Evolutionary conservation across 2,797 vertebrate genomes (phyloP), one percentile per base, ranked within the genome.

Genomic region (Scomberomorus guttatus): DNA sequence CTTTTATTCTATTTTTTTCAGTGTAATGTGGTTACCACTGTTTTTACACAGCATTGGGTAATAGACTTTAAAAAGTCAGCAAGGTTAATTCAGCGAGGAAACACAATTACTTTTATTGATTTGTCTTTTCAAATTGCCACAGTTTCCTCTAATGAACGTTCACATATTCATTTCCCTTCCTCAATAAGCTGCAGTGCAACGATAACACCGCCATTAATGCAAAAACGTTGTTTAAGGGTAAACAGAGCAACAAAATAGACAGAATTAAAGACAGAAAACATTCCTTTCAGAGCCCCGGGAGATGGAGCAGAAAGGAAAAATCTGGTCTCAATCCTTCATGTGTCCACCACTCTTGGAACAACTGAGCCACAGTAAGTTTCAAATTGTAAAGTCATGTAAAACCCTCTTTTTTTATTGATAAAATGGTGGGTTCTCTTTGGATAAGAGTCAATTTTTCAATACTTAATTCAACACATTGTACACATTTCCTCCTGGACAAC

Each of bases 271-370:
- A n/a, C n/a, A n/a, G n/a, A n/a, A n/a, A n/a, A n/a, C n/a, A 82
- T 79, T 83, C 27, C 66, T 90, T 86, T 72, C 84, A 94, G 93
- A 91, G 59, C 67, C 65, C 22, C n/a, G 0, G 60, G 71, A 87
- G 76, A 71, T 14, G 20, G 63, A 90, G 55, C 80, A 78, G 73
- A 82, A 72, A 58, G 58, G 9, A 54, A 84, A 65, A 58, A 60
- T 10, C 17, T 94, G 93, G 93, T 87, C 83, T 62, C 88, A 92
- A 0, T 91, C 91, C 25, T 93, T 88, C 55, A 27, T 44, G 52
- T 77, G 54, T 76, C 64, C 3, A 11, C 72, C 84, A 9, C 56
- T 73, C 20, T 15, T 71, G 57, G 86, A 90, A 52, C 90, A 88
- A 59, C 79, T 79, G 58, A 86, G 51, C 32, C 65, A 78, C 76